Conservation (phyloP, 2,797 vertebrate genomes). For the Macropus fuliginosus region DNA sequence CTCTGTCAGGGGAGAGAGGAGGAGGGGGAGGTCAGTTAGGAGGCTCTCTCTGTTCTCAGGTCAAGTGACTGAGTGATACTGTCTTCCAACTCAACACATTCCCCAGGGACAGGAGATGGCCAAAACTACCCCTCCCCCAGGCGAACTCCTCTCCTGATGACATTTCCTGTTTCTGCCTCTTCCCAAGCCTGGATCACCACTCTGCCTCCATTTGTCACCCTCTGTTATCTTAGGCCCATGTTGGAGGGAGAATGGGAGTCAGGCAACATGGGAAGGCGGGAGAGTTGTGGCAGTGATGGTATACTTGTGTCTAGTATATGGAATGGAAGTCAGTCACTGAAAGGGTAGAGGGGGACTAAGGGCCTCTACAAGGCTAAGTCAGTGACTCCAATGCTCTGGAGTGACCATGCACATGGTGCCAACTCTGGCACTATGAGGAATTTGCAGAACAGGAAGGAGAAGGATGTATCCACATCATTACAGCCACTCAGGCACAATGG, state of each 20-base stretch:
- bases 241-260: background rate
- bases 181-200: background rate
- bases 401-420: too few relatives aligned
- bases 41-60: background rate
- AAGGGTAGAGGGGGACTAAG: background rate
- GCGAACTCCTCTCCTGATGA: background rate
- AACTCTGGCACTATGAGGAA: background rate
- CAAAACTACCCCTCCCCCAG: background rate
- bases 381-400: background rate
- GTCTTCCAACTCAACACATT: background rate
- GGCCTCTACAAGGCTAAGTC: background rate
- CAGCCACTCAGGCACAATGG: background rate
- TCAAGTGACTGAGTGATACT: background rate
- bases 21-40: background rate
- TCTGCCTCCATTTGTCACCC: background rate
- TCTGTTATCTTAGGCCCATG: background rate
- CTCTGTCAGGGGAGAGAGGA: background rate
- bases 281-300: background rate
- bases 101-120: background rate
- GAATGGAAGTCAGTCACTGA: background rate
- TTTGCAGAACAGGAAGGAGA: background rate
- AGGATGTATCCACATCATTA: too few relatives aligned
- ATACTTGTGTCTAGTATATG: background rate
- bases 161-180: background rate
- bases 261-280: background rate